phyloP scores from a whole-genome alignment of 2,888 invertebrate genomes.

The Chydorus sphaericus region DNA sequence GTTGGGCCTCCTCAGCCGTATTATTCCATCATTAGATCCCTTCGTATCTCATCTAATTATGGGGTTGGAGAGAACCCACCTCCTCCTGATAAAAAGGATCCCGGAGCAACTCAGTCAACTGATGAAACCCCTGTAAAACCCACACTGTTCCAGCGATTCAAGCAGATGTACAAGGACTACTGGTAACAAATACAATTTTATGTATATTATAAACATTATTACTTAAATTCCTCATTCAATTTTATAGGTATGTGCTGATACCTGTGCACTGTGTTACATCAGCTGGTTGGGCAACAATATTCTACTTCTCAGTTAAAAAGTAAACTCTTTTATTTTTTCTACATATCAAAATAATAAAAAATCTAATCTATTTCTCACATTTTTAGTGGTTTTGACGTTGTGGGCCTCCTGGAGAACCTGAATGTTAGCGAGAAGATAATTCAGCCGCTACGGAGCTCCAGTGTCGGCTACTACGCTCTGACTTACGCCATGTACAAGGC shows the following conservation, averaged over 20 bases:
- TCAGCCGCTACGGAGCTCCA: conserved; percentile 55
- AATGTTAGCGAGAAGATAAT: conserved; percentile 65
- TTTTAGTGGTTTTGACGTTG: conserved; percentile 82
- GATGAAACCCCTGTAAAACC: not conserved
- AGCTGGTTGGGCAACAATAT: conserved; percentile 68
- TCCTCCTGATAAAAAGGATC: not conserved
- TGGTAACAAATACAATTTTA: too few relatives aligned
- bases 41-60: not conserved
- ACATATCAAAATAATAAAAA: conserved; percentile 15
- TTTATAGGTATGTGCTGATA: conserved; percentile 81
- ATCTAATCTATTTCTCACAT: conserved; percentile 11
- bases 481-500: conserved; percentile 88
- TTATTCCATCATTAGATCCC: not conserved
- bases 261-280: conserved; percentile 88
- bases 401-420: conserved; percentile 55
- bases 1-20: not conserved
- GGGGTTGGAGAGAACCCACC: not conserved
- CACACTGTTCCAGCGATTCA: conserved; percentile 64
- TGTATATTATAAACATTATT: too few relatives aligned
- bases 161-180: conserved; percentile 83
- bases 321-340: conserved; percentile 29
- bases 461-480: conserved; percentile 76
- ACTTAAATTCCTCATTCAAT: too few relatives aligned
- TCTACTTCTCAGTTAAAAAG: conserved; percentile 77
- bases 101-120: not conserved